These are phyloP conservation scores for Plestiodon gilberti DNA, from an alignment of 2,113 vertebrate species.

Conservation along the genomic window DNA sequence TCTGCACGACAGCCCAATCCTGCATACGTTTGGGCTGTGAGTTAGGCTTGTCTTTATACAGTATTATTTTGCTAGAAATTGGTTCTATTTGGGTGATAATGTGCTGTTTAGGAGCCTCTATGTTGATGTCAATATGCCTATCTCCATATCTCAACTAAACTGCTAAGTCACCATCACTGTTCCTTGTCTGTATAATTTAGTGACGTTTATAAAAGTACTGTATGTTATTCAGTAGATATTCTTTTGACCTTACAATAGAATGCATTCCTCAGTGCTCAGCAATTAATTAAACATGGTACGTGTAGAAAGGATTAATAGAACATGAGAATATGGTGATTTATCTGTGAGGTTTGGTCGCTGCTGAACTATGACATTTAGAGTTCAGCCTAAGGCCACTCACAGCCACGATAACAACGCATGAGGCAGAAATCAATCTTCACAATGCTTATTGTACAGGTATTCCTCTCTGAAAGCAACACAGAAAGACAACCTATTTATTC, in stretches of 20 bases:
- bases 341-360: slow-evolving; percentile 23
- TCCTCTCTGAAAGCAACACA: slow-evolving; percentile 3
- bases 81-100: too few species aligned
- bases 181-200: slow-evolving; percentile 15
- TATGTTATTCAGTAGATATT: slow-evolving; percentile 16
- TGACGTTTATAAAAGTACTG: neutral
- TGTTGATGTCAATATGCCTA: neutral
- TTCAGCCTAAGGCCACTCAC: slow-evolving; percentile 9
- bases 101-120: too few species aligned
- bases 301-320: slow-evolving; percentile 37
- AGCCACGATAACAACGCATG: neutral
- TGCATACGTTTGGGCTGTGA: too few species aligned
- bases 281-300: neutral
- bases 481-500: slow-evolving; percentile 37
- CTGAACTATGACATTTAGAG: slow-evolving; percentile 17
- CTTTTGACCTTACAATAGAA: neutral
- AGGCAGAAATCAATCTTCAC: slow-evolving; percentile 35
- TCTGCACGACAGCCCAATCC: too few species aligned
- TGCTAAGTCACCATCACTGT: slow-evolving; percentile 24
- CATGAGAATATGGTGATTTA: slow-evolving; percentile 18
- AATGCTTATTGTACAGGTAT: neutral
- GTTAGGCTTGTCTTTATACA: too few species aligned
- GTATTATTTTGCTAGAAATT: neutral
- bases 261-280: neutral
- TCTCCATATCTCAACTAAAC: neutral